Conservation (phyloP, 2,888 invertebrate species). For the Nymphalis c-album region DNA sequence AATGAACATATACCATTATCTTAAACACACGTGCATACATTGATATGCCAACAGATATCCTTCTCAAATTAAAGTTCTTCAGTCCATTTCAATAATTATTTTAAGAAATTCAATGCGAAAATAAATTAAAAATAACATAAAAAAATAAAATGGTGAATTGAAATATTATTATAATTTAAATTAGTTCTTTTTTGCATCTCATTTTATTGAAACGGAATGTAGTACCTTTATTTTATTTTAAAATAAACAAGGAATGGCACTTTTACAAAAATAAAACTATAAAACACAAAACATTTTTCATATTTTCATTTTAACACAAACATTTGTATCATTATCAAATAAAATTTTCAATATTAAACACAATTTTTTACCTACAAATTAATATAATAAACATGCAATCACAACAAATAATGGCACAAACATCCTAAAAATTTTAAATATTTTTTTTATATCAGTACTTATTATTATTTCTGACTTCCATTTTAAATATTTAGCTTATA, state of each 20-base stretch:
- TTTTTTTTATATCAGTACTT: not conserved
- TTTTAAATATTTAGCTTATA: not conserved
- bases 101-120: not conserved
- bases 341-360: constrained; percentile 12
- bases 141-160: not conserved
- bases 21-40: not conserved
- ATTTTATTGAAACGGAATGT: constrained; percentile 2
- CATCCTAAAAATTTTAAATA: constrained; percentile 3
- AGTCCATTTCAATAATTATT: not conserved
- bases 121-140: not conserved
- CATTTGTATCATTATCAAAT: constrained; percentile 10
- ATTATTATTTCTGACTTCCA: constrained; percentile 6
- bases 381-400: constrained; percentile 32
- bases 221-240: constrained; percentile 10
- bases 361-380: constrained; percentile 1
- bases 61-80: not conserved
- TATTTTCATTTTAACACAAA: not conserved
- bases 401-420: constrained; percentile 38
- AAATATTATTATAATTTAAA: not conserved
- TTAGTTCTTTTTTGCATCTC: not conserved
- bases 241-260: constrained; percentile 32
- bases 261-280: constrained; percentile 12
- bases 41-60: constrained; percentile 15
- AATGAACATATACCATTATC: not conserved
- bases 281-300: constrained; percentile 8